phyloP scores from a whole-genome alignment of 2,113 vertebrate genomes.

The Pluvialis apricaria region DNA sequence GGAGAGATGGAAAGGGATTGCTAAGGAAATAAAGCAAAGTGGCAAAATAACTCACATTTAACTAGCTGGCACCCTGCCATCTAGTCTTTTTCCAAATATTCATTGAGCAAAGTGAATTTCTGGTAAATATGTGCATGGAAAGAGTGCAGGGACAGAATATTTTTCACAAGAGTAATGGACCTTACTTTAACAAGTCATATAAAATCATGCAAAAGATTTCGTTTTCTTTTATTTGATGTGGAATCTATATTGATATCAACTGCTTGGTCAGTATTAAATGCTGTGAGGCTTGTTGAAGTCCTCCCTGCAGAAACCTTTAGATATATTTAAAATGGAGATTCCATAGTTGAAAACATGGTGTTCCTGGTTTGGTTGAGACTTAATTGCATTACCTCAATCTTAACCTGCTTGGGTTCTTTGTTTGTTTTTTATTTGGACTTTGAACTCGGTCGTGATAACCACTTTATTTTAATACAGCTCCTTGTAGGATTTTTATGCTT shows the following conservation, averaged over 20 bases:
- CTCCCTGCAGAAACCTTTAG: not conserved
- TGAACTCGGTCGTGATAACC: not conserved
- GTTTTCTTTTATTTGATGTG: not conserved
- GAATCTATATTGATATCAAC: fast-evolving
- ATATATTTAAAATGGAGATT: not conserved
- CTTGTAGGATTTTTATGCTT: not conserved
- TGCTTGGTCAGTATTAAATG: not conserved
- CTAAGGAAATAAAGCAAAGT: not conserved
- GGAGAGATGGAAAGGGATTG: not conserved
- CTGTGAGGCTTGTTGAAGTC: not conserved
- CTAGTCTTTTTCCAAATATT: not conserved
- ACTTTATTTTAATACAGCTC: not conserved
- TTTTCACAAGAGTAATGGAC: not conserved
- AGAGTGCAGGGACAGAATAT: not conserved
- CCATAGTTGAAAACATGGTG: not conserved
- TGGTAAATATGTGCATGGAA: fast-evolving
- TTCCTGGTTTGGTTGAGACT: not conserved
- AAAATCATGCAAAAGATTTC: not conserved
- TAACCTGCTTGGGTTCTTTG: fast-evolving
- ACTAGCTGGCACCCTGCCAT: not conserved
- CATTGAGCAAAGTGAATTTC: not conserved
- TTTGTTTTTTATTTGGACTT: not conserved
- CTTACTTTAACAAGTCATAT: not conserved
- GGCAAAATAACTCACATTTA: not conserved
- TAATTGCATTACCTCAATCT: fast-evolving